These are phyloP conservation scores for Aplidium turbinatum DNA, from an alignment of 23 tunicate species.

Conservation along the genomic window DNA sequence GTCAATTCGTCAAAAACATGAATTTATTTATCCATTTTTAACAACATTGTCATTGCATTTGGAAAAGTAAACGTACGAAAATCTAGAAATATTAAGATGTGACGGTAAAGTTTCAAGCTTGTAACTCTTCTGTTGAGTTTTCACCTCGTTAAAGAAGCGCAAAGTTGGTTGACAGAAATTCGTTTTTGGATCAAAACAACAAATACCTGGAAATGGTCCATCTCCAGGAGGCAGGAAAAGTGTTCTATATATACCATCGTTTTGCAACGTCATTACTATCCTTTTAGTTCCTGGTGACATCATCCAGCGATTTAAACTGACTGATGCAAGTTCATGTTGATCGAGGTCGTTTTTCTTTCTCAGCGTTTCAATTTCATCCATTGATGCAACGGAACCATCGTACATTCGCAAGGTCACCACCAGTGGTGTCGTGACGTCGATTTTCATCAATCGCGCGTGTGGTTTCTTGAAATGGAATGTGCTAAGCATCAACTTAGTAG, in stretches of 20 bases:
- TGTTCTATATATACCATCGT: conserved; percentile 28
- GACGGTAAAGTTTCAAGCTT: too few relatives aligned
- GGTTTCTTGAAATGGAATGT: conserved; percentile 9
- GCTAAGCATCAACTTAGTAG: too few relatives aligned
- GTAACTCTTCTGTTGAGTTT: too few relatives aligned
- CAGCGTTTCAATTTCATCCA: not conserved
- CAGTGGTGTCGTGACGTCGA: conserved; percentile 33
- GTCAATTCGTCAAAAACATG: too few relatives aligned
- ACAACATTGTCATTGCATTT: too few relatives aligned
- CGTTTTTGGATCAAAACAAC: too few relatives aligned
- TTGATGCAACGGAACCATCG: not conserved
- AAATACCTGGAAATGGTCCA: conserved; percentile 42
- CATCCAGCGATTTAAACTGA: conserved; percentile 25
- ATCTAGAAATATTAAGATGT: not conserved
- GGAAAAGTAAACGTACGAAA: too few relatives aligned
- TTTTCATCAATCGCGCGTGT: conserved; percentile 9
- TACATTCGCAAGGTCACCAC: not conserved
- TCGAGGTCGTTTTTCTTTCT: not conserved
- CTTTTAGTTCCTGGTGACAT: not conserved
- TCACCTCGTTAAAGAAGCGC: too few relatives aligned
- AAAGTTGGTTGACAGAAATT: too few relatives aligned
- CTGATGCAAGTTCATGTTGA: not conserved
- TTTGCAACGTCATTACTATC: not conserved
- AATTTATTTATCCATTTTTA: too few relatives aligned
- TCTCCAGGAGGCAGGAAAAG: conserved; percentile 39